A percentile compares a stretch with the other conserved stretches of the same genome.
Evolutionary conservation across 2,888 invertebrate genomes (phyloP).

Genomic region (Autographa gamma): DNA sequence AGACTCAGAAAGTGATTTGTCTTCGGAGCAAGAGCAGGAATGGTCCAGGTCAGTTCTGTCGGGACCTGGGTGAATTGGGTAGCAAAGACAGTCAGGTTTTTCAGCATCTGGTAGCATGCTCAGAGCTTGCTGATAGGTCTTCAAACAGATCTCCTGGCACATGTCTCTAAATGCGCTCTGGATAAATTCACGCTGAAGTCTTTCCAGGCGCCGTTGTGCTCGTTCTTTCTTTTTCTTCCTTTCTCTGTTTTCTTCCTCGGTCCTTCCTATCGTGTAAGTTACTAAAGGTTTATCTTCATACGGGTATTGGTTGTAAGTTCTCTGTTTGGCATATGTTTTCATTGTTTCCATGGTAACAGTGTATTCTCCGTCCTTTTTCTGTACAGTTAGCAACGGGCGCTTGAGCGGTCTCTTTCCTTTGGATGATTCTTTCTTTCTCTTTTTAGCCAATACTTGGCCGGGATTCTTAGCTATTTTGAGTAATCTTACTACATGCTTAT

Average conservation of each 20-base stretch:
- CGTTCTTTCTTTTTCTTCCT: constrained; percentile 78
- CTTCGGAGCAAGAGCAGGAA: constrained; percentile 83
- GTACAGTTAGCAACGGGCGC: constrained; percentile 78
- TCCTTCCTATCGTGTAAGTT: constrained; percentile 82
- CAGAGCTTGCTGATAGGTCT: constrained; percentile 84
- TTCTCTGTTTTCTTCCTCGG: constrained; percentile 80
- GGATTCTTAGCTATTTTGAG: constrained; percentile 80
- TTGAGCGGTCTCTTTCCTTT: constrained; percentile 76
- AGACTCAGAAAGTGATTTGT: constrained; percentile 68
- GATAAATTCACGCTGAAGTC: constrained; percentile 79
- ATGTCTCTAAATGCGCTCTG: constrained; percentile 81
- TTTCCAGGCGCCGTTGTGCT: constrained; percentile 76
- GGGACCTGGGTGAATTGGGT: constrained; percentile 71
- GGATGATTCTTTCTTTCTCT: constrained; percentile 71
- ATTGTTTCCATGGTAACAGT: constrained; percentile 84
- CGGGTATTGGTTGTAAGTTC: constrained; percentile 79
- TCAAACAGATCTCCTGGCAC: constrained; percentile 83
- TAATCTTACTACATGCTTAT: constrained; percentile 78
- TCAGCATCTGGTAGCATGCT: constrained; percentile 79
- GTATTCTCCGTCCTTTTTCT: constrained; percentile 83
- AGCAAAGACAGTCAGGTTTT: constrained; percentile 78
- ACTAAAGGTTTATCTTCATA: constrained; percentile 82
- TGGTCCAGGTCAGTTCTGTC: constrained; percentile 69
- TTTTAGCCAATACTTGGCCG: constrained; percentile 73
- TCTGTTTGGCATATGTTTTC: constrained; percentile 75